Conservation (phyloP, 2,113 vertebrate genomes). For the Axis porcinus region DNA sequence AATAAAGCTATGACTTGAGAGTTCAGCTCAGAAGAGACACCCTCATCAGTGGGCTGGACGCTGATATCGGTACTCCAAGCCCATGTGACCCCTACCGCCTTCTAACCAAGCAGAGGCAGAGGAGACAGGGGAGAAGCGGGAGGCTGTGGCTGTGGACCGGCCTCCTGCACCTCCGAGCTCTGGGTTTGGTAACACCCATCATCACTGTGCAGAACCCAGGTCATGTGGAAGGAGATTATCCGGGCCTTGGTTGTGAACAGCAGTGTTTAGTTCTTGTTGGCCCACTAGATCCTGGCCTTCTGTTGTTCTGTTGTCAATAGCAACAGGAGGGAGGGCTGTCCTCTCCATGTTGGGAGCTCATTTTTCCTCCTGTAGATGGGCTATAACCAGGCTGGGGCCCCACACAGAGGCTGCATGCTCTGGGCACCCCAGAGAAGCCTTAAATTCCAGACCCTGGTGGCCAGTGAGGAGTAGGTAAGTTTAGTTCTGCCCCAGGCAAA, state of each 20-base stretch:
- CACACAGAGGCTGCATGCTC: neutral
- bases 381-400: neutral
- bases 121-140: neutral
- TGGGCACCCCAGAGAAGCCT: neutral
- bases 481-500: neutral
- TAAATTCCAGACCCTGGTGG: neutral
- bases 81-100: neutral
- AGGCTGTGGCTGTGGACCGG: neutral
- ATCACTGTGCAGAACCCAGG: neutral
- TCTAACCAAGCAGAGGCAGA: neutral
- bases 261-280: neutral
- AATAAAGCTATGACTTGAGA: neutral
- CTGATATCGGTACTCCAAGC: neutral
- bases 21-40: neutral
- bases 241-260: neutral
- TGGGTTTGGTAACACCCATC: neutral
- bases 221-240: neutral
- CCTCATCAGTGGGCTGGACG: neutral
- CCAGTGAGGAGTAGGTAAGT: neutral
- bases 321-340: neutral
- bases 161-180: neutral
- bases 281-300: neutral
- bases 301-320: slow-evolving; percentile 20
- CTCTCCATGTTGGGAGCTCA: neutral
- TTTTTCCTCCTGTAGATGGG: neutral